phyloP scores from a whole-genome alignment of 2,113 vertebrate species.

The Forbesichthys agassizii region DNA sequence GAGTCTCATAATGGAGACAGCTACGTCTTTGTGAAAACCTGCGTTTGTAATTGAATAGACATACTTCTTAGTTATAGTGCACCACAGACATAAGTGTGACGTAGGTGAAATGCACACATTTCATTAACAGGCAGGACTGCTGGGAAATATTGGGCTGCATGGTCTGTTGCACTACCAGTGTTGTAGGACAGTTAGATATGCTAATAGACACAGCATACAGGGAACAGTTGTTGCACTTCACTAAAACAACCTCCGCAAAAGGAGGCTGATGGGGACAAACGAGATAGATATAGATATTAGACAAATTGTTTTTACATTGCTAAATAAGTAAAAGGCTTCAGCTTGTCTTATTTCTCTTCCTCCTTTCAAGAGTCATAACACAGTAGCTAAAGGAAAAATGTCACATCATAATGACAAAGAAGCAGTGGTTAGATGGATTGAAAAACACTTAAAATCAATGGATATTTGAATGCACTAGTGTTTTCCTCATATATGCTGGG shows the following conservation, averaged over 20 bases:
- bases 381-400: conserved; percentile 26
- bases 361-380: not conserved
- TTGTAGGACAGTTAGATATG: too few relatives aligned
- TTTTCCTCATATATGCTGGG: not conserved
- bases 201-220: not conserved
- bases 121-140: too few relatives aligned
- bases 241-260: not conserved
- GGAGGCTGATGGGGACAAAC: not conserved
- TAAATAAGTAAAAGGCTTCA: not conserved
- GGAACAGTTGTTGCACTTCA: not conserved
- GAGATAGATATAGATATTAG: not conserved
- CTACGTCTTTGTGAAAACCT: too few relatives aligned
- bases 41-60: too few relatives aligned
- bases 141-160: too few relatives aligned
- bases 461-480: conserved; percentile 15
- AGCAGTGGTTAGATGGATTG: conserved; percentile 7
- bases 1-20: too few relatives aligned
- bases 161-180: too few relatives aligned
- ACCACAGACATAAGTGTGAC: too few relatives aligned
- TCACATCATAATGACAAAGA: conserved; percentile 17
- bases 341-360: conserved; percentile 7
- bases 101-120: too few relatives aligned
- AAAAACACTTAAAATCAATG: conserved; percentile 21
- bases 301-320: not conserved
- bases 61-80: too few relatives aligned